These are phyloP conservation scores for Cichlasoma orientale DNA, from an alignment of 2,797 vertebrate genomes.

Conservation along the genomic window DNA sequence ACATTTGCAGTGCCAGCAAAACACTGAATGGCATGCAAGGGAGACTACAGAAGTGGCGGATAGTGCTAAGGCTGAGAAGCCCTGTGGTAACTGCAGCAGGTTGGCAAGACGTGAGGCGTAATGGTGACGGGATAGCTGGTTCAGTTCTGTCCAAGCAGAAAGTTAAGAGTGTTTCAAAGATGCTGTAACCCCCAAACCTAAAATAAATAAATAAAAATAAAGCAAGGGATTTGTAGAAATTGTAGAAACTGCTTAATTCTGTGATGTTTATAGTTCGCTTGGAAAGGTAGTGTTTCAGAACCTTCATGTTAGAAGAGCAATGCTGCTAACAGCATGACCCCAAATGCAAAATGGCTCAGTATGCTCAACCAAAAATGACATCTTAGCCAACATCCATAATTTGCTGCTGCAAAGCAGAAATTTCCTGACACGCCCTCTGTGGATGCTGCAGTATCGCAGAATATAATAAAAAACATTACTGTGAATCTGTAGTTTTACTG, in stretches of 20 bases:
- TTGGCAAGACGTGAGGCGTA: constrained; percentile 35
- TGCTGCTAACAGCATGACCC: too few relatives aligned
- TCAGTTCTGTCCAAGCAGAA: constrained; percentile 8
- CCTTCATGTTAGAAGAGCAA: background rate
- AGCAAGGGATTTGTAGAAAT: too few relatives aligned
- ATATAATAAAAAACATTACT: background rate
- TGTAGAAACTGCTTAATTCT: background rate
- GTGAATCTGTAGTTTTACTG: background rate
- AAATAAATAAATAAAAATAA: accelerated
- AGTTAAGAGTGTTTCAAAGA: background rate
- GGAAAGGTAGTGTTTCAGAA: background rate
- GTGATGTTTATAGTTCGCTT: background rate
- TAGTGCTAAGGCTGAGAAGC: background rate
- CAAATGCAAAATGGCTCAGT: background rate
- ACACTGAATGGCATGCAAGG: constrained; percentile 16
- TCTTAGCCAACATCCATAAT: background rate
- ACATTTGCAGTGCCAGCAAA: constrained; percentile 50
- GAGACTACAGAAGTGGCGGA: constrained; percentile 6
- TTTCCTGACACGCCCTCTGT: background rate
- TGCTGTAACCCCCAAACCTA: background rate
- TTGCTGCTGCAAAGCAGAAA: background rate
- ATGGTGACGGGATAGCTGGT: constrained; percentile 9
- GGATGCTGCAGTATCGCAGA: background rate
- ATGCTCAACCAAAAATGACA: background rate
- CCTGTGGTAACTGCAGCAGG: constrained; percentile 13